A percentile compares a stretch with the other conserved stretches of the same genome.
These are phyloP conservation scores for Scatophagus argus DNA, from an alignment of 2,113 vertebrate species.

Conservation along the genomic window DNA sequence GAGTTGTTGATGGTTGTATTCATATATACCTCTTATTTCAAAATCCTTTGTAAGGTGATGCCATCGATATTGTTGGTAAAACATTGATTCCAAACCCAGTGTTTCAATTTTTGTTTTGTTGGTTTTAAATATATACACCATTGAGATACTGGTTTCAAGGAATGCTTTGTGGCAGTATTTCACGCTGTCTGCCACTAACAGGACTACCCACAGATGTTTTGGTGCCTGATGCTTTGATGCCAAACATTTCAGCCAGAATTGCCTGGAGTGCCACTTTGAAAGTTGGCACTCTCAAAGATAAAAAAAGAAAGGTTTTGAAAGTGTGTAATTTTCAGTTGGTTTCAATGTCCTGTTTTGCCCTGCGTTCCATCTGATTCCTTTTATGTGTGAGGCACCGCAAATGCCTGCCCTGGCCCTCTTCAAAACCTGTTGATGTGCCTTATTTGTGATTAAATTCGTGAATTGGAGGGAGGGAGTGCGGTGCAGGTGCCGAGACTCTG, in stretches of 20 bases:
- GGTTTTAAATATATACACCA: background rate
- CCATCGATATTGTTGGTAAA: background rate
- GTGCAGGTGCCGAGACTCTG: slow-evolving; percentile 52
- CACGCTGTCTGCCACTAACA: background rate
- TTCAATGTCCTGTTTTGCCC: background rate
- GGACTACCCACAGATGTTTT: background rate
- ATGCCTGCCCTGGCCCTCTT: background rate
- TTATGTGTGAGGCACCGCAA: background rate
- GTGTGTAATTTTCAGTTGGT: background rate
- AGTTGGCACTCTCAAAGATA: slow-evolving; percentile 10
- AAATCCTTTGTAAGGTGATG: background rate
- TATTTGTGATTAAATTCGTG: slow-evolving; percentile 37
- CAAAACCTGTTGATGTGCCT: slow-evolving; percentile 35
- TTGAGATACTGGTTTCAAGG: background rate
- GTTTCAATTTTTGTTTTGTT: background rate
- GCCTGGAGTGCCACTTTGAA: background rate
- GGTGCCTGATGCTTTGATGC: background rate
- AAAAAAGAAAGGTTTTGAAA: slow-evolving; percentile 3
- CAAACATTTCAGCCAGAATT: background rate
- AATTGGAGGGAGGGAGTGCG: slow-evolving; percentile 30
- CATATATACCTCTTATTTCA: background rate
- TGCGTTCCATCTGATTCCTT: background rate
- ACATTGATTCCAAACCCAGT: background rate
- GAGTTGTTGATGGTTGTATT: background rate
- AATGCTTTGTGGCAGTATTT: background rate